These are phyloP conservation scores for Gymnosoma rotundatum DNA, from an alignment of 2,888 invertebrate species.

Conservation along the genomic window DNA sequence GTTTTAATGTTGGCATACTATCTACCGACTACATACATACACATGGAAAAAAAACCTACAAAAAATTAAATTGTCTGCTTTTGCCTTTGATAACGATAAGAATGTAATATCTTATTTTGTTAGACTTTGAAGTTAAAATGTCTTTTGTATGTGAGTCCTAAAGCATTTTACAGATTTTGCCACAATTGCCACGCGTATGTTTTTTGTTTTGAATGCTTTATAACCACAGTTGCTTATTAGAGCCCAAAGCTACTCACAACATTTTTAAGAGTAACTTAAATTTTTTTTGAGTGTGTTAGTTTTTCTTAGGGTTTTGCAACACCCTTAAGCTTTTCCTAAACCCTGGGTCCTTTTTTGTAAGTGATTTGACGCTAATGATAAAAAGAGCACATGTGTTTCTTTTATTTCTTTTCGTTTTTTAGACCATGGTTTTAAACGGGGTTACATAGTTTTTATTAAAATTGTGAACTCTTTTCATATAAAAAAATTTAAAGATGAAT, in stretches of 20 bases:
- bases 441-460: slow-evolving; percentile 29
- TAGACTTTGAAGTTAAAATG: slow-evolving; percentile 17
- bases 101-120: slow-evolving; percentile 23
- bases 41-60: neutral
- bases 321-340: slow-evolving; percentile 57
- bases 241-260: slow-evolving; percentile 11
- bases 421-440: slow-evolving; percentile 5
- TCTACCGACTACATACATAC: slow-evolving; percentile 7
- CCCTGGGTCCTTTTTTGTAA: slow-evolving; percentile 13
- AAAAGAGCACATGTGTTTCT: slow-evolving; percentile 56
- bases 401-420: neutral
- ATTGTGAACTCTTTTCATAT: neutral
- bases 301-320: slow-evolving; percentile 7
- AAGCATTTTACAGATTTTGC: neutral
- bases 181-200: slow-evolving; percentile 49
- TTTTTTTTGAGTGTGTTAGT: slow-evolving; percentile 23
- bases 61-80: slow-evolving; percentile 62
- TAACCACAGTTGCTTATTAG: slow-evolving; percentile 25
- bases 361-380: slow-evolving; percentile 54
- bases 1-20: slow-evolving; percentile 4
- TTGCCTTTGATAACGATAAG: slow-evolving; percentile 62
- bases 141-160: neutral
- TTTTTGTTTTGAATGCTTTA: slow-evolving; percentile 35
- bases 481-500: neutral
- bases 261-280: slow-evolving; percentile 31